Evolutionary conservation across 37 sponge, comb jelly and placozoan genomes (phyloP), one percentile per base, ranked within the genome.

Genomic region (Ianthella basta): DNA sequence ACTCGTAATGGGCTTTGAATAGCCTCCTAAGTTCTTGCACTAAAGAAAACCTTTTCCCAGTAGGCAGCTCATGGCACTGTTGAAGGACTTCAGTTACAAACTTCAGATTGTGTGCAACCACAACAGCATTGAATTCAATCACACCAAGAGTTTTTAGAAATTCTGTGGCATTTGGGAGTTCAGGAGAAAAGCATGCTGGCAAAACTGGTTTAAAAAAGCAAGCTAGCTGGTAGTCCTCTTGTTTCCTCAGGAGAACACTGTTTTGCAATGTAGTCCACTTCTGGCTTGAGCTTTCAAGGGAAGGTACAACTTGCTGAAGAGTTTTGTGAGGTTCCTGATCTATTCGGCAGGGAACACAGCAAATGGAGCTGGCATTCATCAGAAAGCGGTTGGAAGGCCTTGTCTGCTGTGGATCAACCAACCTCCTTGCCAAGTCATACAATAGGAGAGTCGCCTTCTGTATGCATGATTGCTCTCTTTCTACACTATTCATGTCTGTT

Each of bases 1-100:
- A 75, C 21, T 40, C 37, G 10, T 75, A 75, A 24, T 75, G 78
- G 37, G 44, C 44, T 75, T 53, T 19, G 25, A 75, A 75, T 24
- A 75, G 53, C 20, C 24, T 10, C 54, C 39, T 44, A 24, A 75
- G 54, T 53, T 18, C 4, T 18, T 32, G 37, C 24, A 40, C 54
- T 69, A 69, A 32, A 1, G 27, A 18, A n/a, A 30, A n/a, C 39
- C 78, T 75, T 1, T 41, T 53, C 34, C 34, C 34, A 18, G 34
- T 35, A 4, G 78, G 78, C 37, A 75, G 8, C 39, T 75, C 78
- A 39, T 10, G 37, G 10, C 78, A 75, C 24, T 23, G 23, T 53
- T 40, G 54, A 40, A 75, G 3, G 54, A 21, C 16, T 24, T 75
- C 1, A 40, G 78, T 18, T 16, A 75, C 20, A 24, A 12, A 40